Evolutionary conservation across 92 coral and sea anemone genomes (phyloP), one percentile per base, ranked within the genome.

Genomic region (Diadumene lineata): DNA sequence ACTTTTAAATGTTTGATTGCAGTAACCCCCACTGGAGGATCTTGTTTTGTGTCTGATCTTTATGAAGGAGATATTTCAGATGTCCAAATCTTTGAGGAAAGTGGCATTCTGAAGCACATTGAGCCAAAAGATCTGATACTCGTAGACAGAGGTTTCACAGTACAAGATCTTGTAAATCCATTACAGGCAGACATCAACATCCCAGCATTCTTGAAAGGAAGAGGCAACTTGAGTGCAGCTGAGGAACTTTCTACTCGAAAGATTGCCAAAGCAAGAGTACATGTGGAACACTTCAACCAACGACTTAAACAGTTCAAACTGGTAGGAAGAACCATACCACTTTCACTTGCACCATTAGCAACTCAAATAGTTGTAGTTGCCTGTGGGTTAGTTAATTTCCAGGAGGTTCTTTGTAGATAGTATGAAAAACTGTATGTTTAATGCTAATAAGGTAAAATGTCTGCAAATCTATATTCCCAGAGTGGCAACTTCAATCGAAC

Each of bases 221-320:
- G 89, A 70, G 70, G 70, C 33, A 72, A 68, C 58, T 68, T 85
- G 15, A 60, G 68, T 69, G 89, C 82, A 31, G 89, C 89, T 13
- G 89, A 85, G 31, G 89, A 85, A 74, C 82, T 85, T 24, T 73
- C 67, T 44, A 85, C 85, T 30, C 33, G 85, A 29, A 70, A 72
- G 34, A 85, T 79, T 73, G 85, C 89, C 1, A 85, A 85, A 56
- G 89, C 89, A 46, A 64, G 89, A 60, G 69, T 85, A 31, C 85
- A 85, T 69, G 81, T 85, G 46, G 89, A 85, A 64, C 69, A 85
- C 46, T 85, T 85, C 22, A 85, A 79, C 68, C 78, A 74, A 50
- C 85, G 89, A 15, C 77, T 85, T 38, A 85, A 85, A 77, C 78
- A 73, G 64, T 85, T 85, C 50, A 73, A 31, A 16, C 66, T 79